Percentiles rank a stretch among this genome's conserved stretches.
Evolutionary conservation across 2,797 vertebrate genomes (phyloP).

Genomic region (Thaleichthys pacificus): DNA sequence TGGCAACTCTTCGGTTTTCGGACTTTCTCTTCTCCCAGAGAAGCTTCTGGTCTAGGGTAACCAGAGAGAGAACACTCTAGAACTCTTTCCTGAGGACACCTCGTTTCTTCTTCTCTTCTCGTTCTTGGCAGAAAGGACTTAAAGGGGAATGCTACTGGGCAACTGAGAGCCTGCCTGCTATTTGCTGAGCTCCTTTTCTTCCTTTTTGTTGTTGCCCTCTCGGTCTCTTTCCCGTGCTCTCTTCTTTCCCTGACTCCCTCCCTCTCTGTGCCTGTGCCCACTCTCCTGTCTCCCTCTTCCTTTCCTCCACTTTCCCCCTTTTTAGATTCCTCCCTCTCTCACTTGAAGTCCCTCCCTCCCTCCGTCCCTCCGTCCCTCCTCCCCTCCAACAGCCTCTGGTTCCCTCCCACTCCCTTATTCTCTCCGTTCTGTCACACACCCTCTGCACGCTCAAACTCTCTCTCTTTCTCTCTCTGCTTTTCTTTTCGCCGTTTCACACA

Average conservation of each 20-base stretch:
- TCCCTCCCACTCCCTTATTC: slow-evolving; percentile 26
- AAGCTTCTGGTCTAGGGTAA: not conserved
- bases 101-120: slow-evolving; percentile 23
- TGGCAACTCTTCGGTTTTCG: slow-evolving; percentile 45
- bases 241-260: slow-evolving; percentile 5
- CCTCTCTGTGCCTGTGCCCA: slow-evolving; percentile 38
- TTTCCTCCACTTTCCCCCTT: slow-evolving; percentile 53
- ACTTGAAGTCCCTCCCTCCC: slow-evolving; percentile 52
- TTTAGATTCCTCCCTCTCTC: slow-evolving; percentile 51
- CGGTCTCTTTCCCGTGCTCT: slow-evolving; percentile 9
- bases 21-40: slow-evolving; percentile 17
- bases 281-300: slow-evolving; percentile 57
- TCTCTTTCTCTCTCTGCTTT: slow-evolving; percentile 22
- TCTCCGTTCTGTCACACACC: slow-evolving; percentile 59
- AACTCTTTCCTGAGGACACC: slow-evolving; percentile 18
- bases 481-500: slow-evolving; percentile 23
- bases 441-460: slow-evolving; percentile 39
- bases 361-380: slow-evolving; percentile 22
- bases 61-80: no score
- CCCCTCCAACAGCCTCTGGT: slow-evolving; percentile 56
- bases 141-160: slow-evolving; percentile 64
- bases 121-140: slow-evolving; percentile 51
- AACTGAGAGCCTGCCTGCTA: slow-evolving; percentile 45
- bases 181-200: slow-evolving; percentile 56
- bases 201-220: slow-evolving; percentile 23